Evolutionary conservation across 2,113 vertebrate species (phyloP), one percentile per base, ranked within the genome.

Genomic region (Mohoua ochrocephala): DNA sequence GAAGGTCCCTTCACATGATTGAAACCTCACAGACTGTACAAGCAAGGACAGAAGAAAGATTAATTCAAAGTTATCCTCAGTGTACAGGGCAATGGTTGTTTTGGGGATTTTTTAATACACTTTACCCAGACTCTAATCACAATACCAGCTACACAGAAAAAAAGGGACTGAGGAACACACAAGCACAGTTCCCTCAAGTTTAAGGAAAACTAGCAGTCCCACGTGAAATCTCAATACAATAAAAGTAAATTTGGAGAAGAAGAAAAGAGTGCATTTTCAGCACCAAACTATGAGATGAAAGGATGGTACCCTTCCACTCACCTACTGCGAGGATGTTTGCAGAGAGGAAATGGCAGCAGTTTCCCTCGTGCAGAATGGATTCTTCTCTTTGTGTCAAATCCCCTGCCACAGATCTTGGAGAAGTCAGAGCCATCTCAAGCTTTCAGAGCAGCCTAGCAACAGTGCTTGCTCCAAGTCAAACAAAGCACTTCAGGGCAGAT

Each of bases 331-430:
- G 21, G 68, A 63, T 13, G 24, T 97, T 97, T 79, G 88, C 52
- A 77, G 94, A 97, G 15, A 97, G 97, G 88, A 97, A 97, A 44
- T 50, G 73, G 54, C 30, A 86, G 47, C 31, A 65, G 33, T 76
- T 95, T 63, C 70, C 65, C 23, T 71, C 68, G 3, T 31, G 74
- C 42, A 60, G 33, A 11, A 15, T 1, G 15, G 57, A 26, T 22
- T 92, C 84, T 47, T 93, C 94, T 44, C 49, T 74, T 44, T 37
- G 88, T 35, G 41, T 30, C 65, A 86, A 47, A 84, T 96, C 95
- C 18, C 69, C 94, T 45, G 77, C 69, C 50, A n/a, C 13, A 87
- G 77, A 41, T 68, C 76, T 96, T 79, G 76, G 74, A 86, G 88
- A 54, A 78, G 86, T 56, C 45, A 90, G 52, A 94, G 94, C 82